These are phyloP conservation scores for Clarias macrocephalus DNA, from an alignment of 2,113 vertebrate genomes.

Conservation along the genomic window DNA sequence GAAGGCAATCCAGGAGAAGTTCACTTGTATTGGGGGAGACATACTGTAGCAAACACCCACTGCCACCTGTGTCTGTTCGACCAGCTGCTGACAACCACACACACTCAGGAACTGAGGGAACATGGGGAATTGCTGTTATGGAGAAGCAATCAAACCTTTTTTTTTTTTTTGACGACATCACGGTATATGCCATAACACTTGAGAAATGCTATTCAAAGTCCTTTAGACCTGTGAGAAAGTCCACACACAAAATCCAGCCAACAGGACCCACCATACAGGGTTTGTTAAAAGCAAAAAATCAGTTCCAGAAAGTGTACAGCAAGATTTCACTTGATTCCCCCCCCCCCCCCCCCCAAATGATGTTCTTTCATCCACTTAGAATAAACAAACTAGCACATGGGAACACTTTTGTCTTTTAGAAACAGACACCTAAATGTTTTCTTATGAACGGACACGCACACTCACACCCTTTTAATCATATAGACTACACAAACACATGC, in stretches of 20 bases:
- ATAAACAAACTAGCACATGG: conserved; percentile 43
- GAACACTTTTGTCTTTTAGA: conserved; percentile 52
- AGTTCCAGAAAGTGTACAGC: conserved; percentile 33
- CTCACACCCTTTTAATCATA: conserved; percentile 26
- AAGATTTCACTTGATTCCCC: conserved; percentile 60
- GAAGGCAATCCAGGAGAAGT: conserved; percentile 58
- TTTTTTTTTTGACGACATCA: conserved; percentile 38
- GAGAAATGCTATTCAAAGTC: conserved; percentile 35
- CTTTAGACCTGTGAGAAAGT: conserved; percentile 11
- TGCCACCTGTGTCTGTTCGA: conserved; percentile 69
- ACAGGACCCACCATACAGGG: background rate
- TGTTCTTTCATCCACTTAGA: conserved; percentile 63
- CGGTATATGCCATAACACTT: background rate
- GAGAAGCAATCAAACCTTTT: background rate
- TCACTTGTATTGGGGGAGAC: conserved; percentile 57
- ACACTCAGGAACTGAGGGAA: background rate
- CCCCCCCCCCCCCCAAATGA: too few species aligned
- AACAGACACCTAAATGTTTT: conserved; percentile 36
- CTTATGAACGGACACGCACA: conserved; percentile 38
- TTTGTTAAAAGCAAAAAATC: conserved; percentile 24
- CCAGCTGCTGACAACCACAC: conserved; percentile 65
- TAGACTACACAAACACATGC: conserved; percentile 4
- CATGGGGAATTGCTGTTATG: background rate
- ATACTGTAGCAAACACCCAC: conserved; percentile 39
- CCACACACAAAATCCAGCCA: background rate